Evolutionary conservation across 2,113 vertebrate species (phyloP).

Genomic region (Cichladusa arquata): DNA sequence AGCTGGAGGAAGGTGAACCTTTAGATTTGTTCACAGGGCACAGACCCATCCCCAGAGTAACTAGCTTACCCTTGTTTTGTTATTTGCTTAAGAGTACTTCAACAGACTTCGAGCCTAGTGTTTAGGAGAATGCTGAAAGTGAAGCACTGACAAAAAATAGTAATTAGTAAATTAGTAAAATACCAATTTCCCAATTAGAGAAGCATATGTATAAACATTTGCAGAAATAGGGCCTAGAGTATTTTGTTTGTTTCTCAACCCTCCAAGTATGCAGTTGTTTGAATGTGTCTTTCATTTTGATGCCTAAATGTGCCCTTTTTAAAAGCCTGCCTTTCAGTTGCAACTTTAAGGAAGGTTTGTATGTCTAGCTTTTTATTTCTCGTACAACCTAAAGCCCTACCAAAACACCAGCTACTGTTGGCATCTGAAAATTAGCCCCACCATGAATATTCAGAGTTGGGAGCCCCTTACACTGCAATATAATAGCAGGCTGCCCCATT

Average conservation of each 20-base stretch:
- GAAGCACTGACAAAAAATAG: not conserved
- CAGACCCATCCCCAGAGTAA: not conserved
- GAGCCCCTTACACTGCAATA: conserved; percentile 2
- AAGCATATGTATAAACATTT: not conserved
- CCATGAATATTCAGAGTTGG: conserved; percentile 13
- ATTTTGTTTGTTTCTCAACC: not conserved
- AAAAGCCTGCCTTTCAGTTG: not conserved
- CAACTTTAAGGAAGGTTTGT: not conserved
- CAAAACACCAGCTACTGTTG: not conserved
- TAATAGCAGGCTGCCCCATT: not conserved
- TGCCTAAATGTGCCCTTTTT: not conserved
- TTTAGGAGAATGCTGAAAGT: not conserved
- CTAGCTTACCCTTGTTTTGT: not conserved
- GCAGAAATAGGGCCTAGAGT: not conserved
- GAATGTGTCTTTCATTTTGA: not conserved
- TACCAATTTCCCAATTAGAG: not conserved
- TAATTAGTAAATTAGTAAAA: not conserved
- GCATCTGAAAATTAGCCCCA: conserved; percentile 20
- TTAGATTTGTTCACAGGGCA: not conserved
- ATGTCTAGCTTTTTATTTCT: not conserved
- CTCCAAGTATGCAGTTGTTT: not conserved
- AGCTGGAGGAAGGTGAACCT: not conserved
- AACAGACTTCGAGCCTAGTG: not conserved
- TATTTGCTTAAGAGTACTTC: not conserved
- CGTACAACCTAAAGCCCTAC: not conserved